Percentiles rank a stretch among this genome's conserved stretches.
phyloP scores from a whole-genome alignment of 2,888 invertebrate species.

The Rhagium mordax region DNA sequence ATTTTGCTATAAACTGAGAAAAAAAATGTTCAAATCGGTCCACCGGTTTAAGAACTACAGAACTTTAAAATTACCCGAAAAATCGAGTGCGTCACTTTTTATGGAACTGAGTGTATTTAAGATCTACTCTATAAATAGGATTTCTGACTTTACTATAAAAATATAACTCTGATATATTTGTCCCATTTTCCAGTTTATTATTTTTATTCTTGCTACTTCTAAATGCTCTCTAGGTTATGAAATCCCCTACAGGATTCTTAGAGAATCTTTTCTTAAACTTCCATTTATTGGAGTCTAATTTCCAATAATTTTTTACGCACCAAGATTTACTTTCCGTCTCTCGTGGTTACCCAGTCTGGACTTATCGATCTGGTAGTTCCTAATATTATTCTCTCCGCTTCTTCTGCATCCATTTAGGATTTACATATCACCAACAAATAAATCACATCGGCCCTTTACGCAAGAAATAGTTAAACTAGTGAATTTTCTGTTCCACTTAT shows the following conservation, averaged over 20 bases:
- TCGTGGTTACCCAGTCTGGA: slow-evolving; percentile 8
- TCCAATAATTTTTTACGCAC: slow-evolving; percentile 16
- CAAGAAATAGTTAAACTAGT: slow-evolving; percentile 5
- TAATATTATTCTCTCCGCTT: slow-evolving; percentile 19
- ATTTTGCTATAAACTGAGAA: no score
- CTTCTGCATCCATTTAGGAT: neutral
- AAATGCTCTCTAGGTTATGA: no score
- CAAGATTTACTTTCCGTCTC: neutral
- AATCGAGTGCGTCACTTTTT: no score
- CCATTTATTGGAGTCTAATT: neutral
- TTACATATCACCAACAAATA: slow-evolving; percentile 20
- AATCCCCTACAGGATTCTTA: neutral
- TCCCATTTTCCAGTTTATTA: no score
- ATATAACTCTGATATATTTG: no score
- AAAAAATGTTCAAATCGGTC: no score
- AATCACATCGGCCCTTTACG: slow-evolving; percentile 1
- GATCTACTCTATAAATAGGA: no score
- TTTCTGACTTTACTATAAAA: no score
- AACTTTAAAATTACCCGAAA: no score
- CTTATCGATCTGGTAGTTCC: slow-evolving; percentile 26
- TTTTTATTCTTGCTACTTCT: no score
- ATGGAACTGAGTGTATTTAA: no score
- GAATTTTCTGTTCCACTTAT: slow-evolving; percentile 1
- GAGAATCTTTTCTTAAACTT: neutral
- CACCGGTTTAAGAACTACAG: no score